Percentiles rank a stretch among this genome's conserved stretches.
Conservation (phyloP, 1,140 invertebrate genomes). For the Heliothis virescens region DNA sequence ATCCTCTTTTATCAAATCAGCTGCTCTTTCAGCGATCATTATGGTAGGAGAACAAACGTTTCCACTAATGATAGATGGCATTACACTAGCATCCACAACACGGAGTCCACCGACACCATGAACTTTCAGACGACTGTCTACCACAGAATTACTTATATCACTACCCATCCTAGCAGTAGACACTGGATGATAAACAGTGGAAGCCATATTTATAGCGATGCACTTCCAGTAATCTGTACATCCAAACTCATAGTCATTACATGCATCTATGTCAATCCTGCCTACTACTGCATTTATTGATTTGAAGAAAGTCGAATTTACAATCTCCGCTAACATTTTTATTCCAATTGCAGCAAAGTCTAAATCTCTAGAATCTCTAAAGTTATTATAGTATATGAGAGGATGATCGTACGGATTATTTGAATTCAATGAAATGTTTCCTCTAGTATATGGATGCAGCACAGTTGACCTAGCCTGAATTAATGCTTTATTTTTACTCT, state of each 20-base stretch:
- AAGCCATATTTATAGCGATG: constrained; percentile 86
- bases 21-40: constrained; percentile 92
- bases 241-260: constrained; percentile 76
- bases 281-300: constrained; percentile 71
- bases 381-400: constrained; percentile 92
- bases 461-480: constrained; percentile 72
- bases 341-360: constrained; percentile 88
- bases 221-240: constrained; percentile 89
- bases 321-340: constrained; percentile 72
- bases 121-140: constrained; percentile 90
- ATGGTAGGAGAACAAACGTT: constrained; percentile 92
- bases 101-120: constrained; percentile 88
- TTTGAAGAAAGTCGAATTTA: constrained; percentile 76
- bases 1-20: constrained; percentile 90
- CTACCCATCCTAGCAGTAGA: constrained; percentile 93
- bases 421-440: constrained; percentile 72
- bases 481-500: constrained; percentile 70
- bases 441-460: constrained; percentile 81
- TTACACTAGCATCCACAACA: constrained; percentile 92
- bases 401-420: constrained; percentile 86
- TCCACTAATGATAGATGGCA: constrained; percentile 90
- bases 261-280: constrained; percentile 74
- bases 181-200: constrained; percentile 90
- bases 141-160: constrained; percentile 86
- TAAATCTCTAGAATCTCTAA: constrained; percentile 90